phyloP scores from a whole-genome alignment of 1,140 invertebrate genomes.

The Glossosoma conforme region DNA sequence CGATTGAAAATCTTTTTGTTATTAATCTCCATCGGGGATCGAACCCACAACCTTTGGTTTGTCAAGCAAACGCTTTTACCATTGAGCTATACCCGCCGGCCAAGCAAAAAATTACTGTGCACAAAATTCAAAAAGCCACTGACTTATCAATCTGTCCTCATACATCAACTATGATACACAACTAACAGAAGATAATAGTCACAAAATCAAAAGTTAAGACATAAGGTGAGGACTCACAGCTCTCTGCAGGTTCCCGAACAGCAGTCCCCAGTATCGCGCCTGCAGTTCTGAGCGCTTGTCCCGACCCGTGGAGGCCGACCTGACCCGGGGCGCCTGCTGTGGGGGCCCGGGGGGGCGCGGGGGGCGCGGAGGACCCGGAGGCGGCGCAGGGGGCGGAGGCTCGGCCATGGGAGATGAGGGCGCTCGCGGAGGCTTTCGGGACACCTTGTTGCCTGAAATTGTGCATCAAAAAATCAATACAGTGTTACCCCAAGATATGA shows the following conservation, averaged over 20 bases:
- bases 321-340: constrained; percentile 50
- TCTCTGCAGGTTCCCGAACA: constrained; percentile 90
- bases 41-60: too few species aligned
- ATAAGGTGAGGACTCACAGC: constrained; percentile 63
- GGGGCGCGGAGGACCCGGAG: constrained; percentile 6
- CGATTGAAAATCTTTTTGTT: too few species aligned
- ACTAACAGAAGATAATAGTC: not conserved
- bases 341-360: constrained; percentile 37
- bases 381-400: constrained; percentile 29
- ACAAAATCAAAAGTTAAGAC: not conserved
- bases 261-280: constrained; percentile 88
- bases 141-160: too few species aligned
- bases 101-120: too few species aligned
- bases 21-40: too few species aligned
- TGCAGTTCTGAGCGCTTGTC: constrained; percentile 84
- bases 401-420: constrained; percentile 35
- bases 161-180: not conserved
- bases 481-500: too few species aligned
- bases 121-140: constrained; percentile 4
- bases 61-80: too few species aligned
- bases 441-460: constrained; percentile 34
- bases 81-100: too few species aligned
- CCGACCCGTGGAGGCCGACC: constrained; percentile 79
- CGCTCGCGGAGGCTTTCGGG: constrained; percentile 59
- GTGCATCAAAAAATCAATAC: too few species aligned